Conservation (phyloP, 2,113 vertebrate species). For the Nyctereutes procyonoides region DNA sequence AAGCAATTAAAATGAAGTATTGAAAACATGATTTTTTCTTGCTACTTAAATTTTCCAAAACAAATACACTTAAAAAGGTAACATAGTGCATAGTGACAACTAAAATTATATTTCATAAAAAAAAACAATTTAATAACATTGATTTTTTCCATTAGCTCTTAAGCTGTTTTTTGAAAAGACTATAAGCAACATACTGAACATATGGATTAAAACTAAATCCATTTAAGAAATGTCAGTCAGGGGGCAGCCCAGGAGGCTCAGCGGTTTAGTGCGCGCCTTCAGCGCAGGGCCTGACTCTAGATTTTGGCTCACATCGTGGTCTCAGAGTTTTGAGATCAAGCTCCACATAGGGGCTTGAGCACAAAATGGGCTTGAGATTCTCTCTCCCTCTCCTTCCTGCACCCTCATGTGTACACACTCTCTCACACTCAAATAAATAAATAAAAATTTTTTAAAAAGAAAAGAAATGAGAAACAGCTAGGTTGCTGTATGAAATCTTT, state of each 20-base stretch:
- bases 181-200: background rate
- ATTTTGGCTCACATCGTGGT: no score
- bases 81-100: background rate
- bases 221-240: background rate
- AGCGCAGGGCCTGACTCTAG: no score
- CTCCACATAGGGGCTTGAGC: background rate
- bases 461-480: background rate
- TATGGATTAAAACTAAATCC: constrained; percentile 27
- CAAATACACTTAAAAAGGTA: background rate
- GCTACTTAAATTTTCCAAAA: background rate
- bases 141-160: background rate
- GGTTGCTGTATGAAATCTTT: background rate
- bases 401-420: background rate
- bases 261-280: no score
- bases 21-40: background rate
- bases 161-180: constrained; percentile 1
- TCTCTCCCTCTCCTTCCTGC: background rate
- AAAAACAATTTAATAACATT: background rate
- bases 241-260: no score
- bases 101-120: background rate
- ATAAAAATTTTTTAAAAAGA: background rate
- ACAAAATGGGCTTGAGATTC: background rate
- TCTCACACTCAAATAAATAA: background rate
- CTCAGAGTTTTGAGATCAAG: background rate
- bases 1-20: background rate